These are phyloP conservation scores for Bufo gargarizans DNA, from an alignment of 2,113 vertebrate species.

Conservation along the genomic window DNA sequence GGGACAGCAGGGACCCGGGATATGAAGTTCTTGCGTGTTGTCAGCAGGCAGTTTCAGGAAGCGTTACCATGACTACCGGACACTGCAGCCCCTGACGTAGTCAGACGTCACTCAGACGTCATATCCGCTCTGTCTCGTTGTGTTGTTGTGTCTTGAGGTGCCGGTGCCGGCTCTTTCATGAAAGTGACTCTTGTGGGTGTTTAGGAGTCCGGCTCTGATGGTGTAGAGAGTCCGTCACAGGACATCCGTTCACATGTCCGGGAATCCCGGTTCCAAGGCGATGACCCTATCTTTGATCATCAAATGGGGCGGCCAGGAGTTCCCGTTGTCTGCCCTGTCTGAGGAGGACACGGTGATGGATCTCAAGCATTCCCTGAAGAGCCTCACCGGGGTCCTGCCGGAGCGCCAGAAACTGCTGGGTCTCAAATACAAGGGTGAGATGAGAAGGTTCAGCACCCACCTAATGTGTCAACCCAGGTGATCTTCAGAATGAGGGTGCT, in stretches of 20 bases:
- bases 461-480: not conserved
- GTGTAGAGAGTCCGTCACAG: not conserved
- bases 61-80: constrained; percentile 2
- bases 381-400: constrained; percentile 92
- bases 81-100: not conserved
- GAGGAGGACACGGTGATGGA: constrained; percentile 97
- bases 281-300: constrained; percentile 98
- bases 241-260: constrained; percentile 28
- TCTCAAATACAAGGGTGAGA: constrained; percentile 94
- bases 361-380: constrained; percentile 96
- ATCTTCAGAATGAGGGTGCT: not conserved
- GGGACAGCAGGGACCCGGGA: not conserved
- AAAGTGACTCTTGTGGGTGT: not conserved
- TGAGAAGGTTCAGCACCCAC: not conserved
- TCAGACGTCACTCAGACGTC: not conserved
- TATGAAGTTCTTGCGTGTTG: not conserved
- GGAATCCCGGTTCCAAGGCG: not conserved
- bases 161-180: constrained; percentile 37
- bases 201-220: not conserved
- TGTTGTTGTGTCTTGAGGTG: constrained; percentile 23
- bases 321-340: constrained; percentile 90
- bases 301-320: constrained; percentile 98
- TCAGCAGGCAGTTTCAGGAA: constrained; percentile 25
- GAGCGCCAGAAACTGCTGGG: constrained; percentile 96
- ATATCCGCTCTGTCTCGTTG: constrained; percentile 14